A percentile compares a stretch with the other conserved stretches of the same genome.
Evolutionary conservation across 92 coral and sea anemone species (phyloP).

Genomic region (Parazoanthus swiftii): DNA sequence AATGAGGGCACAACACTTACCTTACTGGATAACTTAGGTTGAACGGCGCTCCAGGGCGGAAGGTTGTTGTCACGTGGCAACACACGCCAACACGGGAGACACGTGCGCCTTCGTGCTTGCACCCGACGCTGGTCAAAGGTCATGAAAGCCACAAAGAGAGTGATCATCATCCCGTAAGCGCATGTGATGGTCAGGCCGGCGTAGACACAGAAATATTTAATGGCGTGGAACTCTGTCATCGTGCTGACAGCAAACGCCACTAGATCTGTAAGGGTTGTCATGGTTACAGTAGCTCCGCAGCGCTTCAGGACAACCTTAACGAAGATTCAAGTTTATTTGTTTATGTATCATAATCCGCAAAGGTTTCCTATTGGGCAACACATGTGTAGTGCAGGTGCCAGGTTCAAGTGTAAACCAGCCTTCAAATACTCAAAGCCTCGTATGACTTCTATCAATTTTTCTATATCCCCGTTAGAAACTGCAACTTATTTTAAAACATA

Average conservation of each 20-base stretch:
- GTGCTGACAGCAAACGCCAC: constrained; percentile 63
- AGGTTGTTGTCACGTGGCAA: not conserved
- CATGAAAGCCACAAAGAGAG: constrained; percentile 50
- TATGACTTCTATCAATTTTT: not conserved
- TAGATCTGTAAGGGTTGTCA: constrained; percentile 58
- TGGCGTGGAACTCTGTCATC: constrained; percentile 54
- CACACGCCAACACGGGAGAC: constrained; percentile 48
- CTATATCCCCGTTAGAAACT: not conserved
- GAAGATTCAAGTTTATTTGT: not conserved
- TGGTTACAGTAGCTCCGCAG: constrained; percentile 58
- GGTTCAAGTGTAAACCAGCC: no score
- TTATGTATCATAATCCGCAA: no score
- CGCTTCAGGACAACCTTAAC: constrained; percentile 29
- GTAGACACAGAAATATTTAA: constrained; percentile 55
- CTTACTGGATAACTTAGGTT: constrained; percentile 31
- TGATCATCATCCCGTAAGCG: constrained; percentile 51
- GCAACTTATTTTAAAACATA: not conserved
- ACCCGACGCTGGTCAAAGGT: constrained; percentile 55
- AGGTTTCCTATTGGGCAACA: not conserved
- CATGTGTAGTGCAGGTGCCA: not conserved
- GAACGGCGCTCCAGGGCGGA: not conserved
- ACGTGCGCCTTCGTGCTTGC: constrained; percentile 50
- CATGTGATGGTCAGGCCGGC: constrained; percentile 55
- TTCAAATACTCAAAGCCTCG: no score
- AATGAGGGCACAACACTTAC: not conserved